phyloP scores from a whole-genome alignment of 2,797 vertebrate genomes.

The Dryobates pubescens region DNA sequence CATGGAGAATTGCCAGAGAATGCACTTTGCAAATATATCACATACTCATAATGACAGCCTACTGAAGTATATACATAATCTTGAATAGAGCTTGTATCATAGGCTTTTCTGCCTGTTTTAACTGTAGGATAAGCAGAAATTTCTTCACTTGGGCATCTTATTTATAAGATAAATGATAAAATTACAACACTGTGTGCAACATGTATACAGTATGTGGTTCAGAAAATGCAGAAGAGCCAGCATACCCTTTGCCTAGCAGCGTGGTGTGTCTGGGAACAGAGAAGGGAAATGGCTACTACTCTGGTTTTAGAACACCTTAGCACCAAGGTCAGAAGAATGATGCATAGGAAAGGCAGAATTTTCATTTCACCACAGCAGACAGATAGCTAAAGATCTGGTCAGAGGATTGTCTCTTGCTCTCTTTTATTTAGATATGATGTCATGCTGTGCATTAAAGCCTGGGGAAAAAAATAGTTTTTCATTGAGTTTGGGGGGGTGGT shows the following conservation, averaged over 20 bases:
- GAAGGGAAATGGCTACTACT: neutral
- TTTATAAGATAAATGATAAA: neutral
- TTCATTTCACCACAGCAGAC: neutral
- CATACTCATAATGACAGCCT: slow-evolving; percentile 43
- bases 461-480: neutral
- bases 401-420: neutral
- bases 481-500: neutral
- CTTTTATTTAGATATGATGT: neutral
- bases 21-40: slow-evolving; percentile 54
- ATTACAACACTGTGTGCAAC: neutral
- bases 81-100: neutral
- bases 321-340: neutral
- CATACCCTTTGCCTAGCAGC: accelerated
- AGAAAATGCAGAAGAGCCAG: neutral
- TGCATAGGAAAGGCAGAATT: neutral
- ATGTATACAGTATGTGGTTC: neutral
- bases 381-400: neutral
- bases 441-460: neutral
- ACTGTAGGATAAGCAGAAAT: slow-evolving; percentile 18
- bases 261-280: accelerated
- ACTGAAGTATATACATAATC: slow-evolving; percentile 37
- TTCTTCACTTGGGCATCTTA: neutral
- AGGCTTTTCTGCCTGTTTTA: neutral
- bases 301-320: neutral
- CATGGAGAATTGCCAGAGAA: slow-evolving; percentile 62